These are phyloP conservation scores for Prionailurus bengalensis DNA, from an alignment of 2,113 vertebrate genomes.

Conservation along the genomic window DNA sequence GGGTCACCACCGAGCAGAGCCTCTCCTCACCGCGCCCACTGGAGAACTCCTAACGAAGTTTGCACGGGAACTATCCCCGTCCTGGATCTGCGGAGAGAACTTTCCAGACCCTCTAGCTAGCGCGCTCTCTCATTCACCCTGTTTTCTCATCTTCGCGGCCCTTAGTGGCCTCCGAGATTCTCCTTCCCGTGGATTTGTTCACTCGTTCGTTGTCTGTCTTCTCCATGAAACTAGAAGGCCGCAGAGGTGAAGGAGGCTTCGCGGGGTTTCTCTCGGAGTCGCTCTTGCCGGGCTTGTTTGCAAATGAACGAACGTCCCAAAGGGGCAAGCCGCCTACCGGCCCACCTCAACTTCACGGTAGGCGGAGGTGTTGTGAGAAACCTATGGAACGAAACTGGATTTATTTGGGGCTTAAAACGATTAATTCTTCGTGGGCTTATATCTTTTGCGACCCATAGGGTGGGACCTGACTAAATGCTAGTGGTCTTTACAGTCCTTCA, in stretches of 20 bases:
- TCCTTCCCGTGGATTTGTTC: not conserved
- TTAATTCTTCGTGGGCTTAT: not conserved
- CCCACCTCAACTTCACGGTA: not conserved
- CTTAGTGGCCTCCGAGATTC: not conserved
- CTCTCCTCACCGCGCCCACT: not conserved
- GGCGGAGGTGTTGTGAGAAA: not conserved
- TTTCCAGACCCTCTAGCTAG: not conserved
- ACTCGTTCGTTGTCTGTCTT: not conserved
- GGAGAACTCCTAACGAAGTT: not conserved
- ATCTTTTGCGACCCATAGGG: not conserved
- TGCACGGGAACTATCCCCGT: not conserved
- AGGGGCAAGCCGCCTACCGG: not conserved
- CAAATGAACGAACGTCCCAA: not conserved
- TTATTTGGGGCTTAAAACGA: not conserved
- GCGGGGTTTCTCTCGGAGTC: no score
- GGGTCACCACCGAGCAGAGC: not conserved
- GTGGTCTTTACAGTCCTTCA: not conserved
- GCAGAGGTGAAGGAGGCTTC: not conserved
- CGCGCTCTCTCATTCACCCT: no score
- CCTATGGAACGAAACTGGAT: not conserved
- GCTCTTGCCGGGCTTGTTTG: not conserved
- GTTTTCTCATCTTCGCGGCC: not conserved
- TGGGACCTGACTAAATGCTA: not conserved
- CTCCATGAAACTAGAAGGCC: not conserved
- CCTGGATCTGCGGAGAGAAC: not conserved